A percentile compares a stretch with the other conserved stretches of the same genome.
These are phyloP conservation scores for Lottia gigantea DNA, from an alignment of 2,888 invertebrate species.

Conservation along the genomic window DNA sequence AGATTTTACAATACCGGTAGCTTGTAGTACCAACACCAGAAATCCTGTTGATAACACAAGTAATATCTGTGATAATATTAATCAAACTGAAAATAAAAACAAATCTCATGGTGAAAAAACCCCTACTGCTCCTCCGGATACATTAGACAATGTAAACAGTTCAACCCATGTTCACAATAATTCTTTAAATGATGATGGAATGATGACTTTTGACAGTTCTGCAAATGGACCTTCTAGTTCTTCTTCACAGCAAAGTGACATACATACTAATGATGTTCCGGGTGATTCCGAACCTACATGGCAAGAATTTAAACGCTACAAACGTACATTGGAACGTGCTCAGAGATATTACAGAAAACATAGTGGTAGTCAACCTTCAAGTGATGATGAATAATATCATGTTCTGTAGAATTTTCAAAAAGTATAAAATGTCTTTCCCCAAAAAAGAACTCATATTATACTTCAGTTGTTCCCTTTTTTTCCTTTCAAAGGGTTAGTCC, in stretches of 20 bases:
- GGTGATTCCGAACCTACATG: conserved; percentile 38
- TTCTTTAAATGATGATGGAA: neutral
- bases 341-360: conserved; percentile 42
- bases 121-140: neutral
- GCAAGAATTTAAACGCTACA: conserved; percentile 54
- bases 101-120: neutral
- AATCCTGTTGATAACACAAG: neutral
- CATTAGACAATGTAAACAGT: neutral
- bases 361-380: conserved; percentile 27
- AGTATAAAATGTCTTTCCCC: no score
- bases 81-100: neutral
- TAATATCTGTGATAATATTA: neutral
- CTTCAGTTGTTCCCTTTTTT: no score
- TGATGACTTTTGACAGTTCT: neutral
- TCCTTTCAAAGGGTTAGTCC: no score
- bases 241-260: neutral
- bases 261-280: neutral
- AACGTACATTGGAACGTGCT: conserved; percentile 41
- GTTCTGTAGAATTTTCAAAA: no score
- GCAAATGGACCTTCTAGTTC: neutral
- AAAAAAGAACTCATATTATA: no score
- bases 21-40: neutral
- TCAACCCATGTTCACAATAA: no score
- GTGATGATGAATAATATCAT: conserved; percentile 35
- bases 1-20: neutral